Conservation (phyloP, 1,140 invertebrate genomes). For the Drosophila malerkotliana region DNA sequence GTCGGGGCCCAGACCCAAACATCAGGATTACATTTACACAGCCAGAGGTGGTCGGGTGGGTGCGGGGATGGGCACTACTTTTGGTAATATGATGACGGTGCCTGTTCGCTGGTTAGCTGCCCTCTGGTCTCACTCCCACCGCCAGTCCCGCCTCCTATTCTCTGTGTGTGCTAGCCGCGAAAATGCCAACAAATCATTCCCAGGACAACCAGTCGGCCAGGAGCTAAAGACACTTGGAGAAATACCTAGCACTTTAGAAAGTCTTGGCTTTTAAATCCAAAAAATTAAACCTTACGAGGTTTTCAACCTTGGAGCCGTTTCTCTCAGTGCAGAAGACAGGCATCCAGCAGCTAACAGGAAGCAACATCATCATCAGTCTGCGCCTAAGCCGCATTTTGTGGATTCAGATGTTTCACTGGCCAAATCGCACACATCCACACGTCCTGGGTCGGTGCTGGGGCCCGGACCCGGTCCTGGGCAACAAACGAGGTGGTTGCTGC, state of each 20-base stretch:
- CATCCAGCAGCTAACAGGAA: conserved; percentile 22
- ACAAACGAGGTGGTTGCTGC: conserved; percentile 77
- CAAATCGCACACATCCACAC: conserved; percentile 13
- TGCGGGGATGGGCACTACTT: conserved; percentile 33
- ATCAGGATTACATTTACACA: conserved; percentile 75
- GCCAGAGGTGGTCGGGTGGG: background rate
- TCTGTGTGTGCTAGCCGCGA: conserved; percentile 42
- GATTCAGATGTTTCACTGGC: conserved; percentile 64
- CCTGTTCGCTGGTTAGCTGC: conserved; percentile 25
- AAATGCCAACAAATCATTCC: conserved; percentile 80
- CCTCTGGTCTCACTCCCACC: conserved; percentile 3
- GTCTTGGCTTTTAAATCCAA: background rate
- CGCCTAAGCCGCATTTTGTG: conserved; percentile 80
- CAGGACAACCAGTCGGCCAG: conserved; percentile 55
- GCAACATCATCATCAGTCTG: conserved; percentile 72
- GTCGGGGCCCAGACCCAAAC: conserved; percentile 29
- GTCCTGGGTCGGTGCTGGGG: conserved; percentile 26
- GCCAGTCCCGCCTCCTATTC: background rate
- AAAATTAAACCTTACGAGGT: too few relatives aligned
- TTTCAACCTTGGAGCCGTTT: background rate
- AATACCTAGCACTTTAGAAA: background rate
- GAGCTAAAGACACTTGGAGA: conserved; percentile 2
- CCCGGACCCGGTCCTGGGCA: conserved; percentile 12
- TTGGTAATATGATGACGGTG: conserved; percentile 75
- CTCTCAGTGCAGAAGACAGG: conserved; percentile 25